These are phyloP conservation scores for Ctenochaetus hawaiiensis DNA, from an alignment of 2,797 vertebrate species.

Conservation along the genomic window DNA sequence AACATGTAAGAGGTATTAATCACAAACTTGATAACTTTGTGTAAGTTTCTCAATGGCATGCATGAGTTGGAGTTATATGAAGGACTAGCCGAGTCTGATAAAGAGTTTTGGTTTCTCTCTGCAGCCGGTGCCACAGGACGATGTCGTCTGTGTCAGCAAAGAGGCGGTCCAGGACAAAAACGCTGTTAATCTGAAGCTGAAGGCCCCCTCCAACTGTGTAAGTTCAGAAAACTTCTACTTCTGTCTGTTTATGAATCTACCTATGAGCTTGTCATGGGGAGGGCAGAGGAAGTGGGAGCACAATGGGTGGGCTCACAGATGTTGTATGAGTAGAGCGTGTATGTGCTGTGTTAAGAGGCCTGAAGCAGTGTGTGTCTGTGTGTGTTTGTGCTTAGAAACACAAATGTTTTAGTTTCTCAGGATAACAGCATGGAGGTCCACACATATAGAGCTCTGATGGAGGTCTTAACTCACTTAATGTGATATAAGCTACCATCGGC, in stretches of 20 bases:
- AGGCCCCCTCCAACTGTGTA: slow-evolving; percentile 80
- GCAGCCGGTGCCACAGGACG: slow-evolving; percentile 55
- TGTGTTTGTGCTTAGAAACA: slow-evolving; percentile 51
- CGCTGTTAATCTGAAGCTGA: slow-evolving; percentile 81
- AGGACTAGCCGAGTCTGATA: background rate
- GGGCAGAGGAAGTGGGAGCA: slow-evolving; percentile 36
- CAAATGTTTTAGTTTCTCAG: slow-evolving; percentile 38
- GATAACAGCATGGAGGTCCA: slow-evolving; percentile 57
- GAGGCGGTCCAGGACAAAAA: slow-evolving; percentile 77
- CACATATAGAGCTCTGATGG: background rate
- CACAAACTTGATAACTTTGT: background rate
- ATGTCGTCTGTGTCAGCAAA: slow-evolving; percentile 81
- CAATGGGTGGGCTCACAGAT: slow-evolving; percentile 51
- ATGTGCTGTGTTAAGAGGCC: slow-evolving; percentile 41
- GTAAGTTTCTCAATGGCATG: background rate
- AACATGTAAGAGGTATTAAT: background rate
- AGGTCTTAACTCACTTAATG: slow-evolving; percentile 28
- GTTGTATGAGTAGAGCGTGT: slow-evolving; percentile 29
- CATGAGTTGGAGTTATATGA: background rate
- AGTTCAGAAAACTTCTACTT: slow-evolving; percentile 59
- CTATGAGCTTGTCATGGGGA: background rate
- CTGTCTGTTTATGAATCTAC: background rate
- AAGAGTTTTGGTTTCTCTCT: slow-evolving; percentile 42
- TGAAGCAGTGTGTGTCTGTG: slow-evolving; percentile 37
- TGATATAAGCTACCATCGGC: slow-evolving; percentile 18